A percentile compares a stretch with the other conserved stretches of the same genome.
Evolutionary conservation across 2,113 vertebrate species (phyloP).

Genomic region (Corvus hawaiiensis): DNA sequence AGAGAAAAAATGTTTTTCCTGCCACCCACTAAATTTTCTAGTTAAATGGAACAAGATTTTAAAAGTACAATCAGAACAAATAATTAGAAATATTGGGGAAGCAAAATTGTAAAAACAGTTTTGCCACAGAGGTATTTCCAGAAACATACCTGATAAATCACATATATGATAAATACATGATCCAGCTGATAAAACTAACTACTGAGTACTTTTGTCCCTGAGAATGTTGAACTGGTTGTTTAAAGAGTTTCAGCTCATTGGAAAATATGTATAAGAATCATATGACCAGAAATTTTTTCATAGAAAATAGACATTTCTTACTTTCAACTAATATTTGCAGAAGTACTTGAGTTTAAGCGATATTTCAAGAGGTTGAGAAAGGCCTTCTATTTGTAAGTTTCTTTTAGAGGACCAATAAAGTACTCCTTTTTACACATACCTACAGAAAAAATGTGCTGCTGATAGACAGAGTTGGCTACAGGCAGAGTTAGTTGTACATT

Average conservation of each 20-base stretch:
- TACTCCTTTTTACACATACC: neutral
- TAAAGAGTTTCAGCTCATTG: neutral
- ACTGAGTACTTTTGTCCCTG: neutral
- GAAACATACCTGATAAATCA: neutral
- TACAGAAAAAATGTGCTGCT: neutral
- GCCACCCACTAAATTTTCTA: neutral
- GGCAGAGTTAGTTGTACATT: neutral
- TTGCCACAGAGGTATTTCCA: neutral
- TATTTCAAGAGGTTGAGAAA: neutral
- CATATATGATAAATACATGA: neutral
- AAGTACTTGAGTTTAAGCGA: neutral
- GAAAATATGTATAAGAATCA: neutral
- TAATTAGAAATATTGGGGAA: neutral
- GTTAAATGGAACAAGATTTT: neutral
- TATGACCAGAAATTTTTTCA: neutral
- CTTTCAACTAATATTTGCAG: neutral
- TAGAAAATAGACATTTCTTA: neutral
- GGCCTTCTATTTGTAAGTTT: neutral
- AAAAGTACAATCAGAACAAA: neutral
- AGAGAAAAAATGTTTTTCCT: neutral
- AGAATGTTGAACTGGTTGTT: neutral
- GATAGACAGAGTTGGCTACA: neutral
- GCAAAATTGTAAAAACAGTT: neutral
- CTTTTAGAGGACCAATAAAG: neutral
- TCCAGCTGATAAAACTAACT: neutral